These are phyloP conservation scores for Pelecanus crispus DNA, from an alignment of 2,113 vertebrate genomes.

Conservation along the genomic window DNA sequence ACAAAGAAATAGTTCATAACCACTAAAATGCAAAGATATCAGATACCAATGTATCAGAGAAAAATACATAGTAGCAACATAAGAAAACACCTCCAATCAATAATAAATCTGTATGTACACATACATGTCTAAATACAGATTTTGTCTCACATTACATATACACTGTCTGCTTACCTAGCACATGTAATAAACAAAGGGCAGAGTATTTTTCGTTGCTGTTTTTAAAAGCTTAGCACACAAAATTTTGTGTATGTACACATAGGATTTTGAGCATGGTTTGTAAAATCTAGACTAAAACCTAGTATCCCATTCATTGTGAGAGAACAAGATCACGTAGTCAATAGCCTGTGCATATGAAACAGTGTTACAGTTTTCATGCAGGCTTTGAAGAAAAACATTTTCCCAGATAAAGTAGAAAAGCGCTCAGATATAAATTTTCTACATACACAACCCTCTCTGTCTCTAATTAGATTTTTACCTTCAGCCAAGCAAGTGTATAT, in stretches of 20 bases:
- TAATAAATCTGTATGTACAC: background rate
- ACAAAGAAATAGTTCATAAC: background rate
- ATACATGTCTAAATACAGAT: background rate
- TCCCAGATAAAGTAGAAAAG: background rate
- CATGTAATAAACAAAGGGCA: background rate
- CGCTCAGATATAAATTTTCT: background rate
- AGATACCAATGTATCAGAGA: background rate
- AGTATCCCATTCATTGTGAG: background rate
- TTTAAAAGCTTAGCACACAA: background rate
- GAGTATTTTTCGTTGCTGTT: background rate
- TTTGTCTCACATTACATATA: background rate
- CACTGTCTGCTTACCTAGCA: background rate
- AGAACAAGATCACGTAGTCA: background rate
- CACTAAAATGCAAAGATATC: background rate
- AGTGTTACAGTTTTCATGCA: background rate
- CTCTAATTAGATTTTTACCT: background rate
- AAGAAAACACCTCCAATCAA: background rate
- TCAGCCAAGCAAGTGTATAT: background rate
- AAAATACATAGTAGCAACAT: background rate
- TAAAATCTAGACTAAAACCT: background rate
- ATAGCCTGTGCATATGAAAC: background rate
- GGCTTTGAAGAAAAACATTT: background rate
- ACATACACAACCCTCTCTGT: background rate
- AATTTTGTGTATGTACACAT: fast-evolving
- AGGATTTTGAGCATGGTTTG: background rate